Evolutionary conservation across 2,797 vertebrate genomes (phyloP), one percentile per base, ranked within the genome.

Genomic region (Mallotus villosus): DNA sequence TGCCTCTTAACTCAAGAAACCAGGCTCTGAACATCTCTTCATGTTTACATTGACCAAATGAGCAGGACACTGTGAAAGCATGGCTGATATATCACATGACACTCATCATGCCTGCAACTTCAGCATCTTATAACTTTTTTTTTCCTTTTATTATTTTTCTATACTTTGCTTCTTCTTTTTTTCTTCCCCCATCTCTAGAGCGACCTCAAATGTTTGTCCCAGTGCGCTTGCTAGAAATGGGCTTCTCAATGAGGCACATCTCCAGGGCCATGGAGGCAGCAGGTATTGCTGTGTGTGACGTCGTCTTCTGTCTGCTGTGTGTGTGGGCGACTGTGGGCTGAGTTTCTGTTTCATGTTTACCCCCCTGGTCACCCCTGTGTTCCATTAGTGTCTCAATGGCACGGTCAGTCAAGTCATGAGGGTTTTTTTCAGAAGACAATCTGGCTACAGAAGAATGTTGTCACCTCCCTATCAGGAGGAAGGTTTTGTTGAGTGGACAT

Each of bases 171-270:
- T 62, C 21, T 61, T 71, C 67, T 32, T 70, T 34, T 76, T 84
- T 88, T 89, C 89, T 82, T 87, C 85, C 85, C 89, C 80, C 87
- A 87, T 78, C 84, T 90, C 88, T 88, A 94, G 93, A 94, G 72
- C 89, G 91, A 82, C 91, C 93, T 84, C 92, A 92, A 88, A 92
- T 93, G 87, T 94, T 93, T 89, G 93, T 94, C 86, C 93, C 93
- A 85, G 93, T 92, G 78, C 93, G 92, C 34, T 91, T 95, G 86
- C 87, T 94, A 85, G 94, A 95, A 91, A 95, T 95, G 94, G 94
- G 93, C 84, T 95, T 95, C 90, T 85, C 93, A 86, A 88, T 94
- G 87, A 93, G 93, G 85, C 93, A 95, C 86, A 94, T 95, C 91
- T 92, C 91, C 92, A 90, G 89, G 87, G 94, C 94, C 82, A 93